A percentile compares a stretch with the other conserved stretches of the same genome.
phyloP scores from a whole-genome alignment of 2,888 invertebrate genomes.

The Hirtodrosophila cameraria region DNA sequence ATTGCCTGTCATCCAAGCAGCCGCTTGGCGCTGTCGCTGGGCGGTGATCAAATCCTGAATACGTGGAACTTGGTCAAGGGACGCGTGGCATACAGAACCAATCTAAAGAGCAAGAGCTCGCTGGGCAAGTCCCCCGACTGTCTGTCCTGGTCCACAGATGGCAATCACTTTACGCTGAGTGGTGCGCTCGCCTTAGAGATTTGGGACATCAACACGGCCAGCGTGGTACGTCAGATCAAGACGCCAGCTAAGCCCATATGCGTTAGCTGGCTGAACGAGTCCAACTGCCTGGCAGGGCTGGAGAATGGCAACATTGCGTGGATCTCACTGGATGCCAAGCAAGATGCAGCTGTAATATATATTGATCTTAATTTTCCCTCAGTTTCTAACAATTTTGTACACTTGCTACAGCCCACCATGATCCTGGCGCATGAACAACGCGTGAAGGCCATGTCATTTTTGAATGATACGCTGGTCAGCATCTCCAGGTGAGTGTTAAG shows the following conservation, averaged over 20 bases:
- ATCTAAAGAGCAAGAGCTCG: slow-evolving; percentile 89
- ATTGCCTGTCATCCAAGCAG: slow-evolving; percentile 95
- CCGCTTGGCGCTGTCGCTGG: slow-evolving; percentile 93
- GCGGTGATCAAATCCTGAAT: slow-evolving; percentile 91
- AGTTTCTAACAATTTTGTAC: too few relatives aligned
- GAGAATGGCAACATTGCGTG: slow-evolving; percentile 89
- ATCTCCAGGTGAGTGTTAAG: slow-evolving; percentile 86
- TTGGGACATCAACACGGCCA: slow-evolving; percentile 92
- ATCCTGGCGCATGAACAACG: slow-evolving; percentile 87
- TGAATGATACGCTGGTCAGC: slow-evolving; percentile 87
- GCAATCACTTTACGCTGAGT: slow-evolving; percentile 90
- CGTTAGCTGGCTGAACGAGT: slow-evolving; percentile 88
- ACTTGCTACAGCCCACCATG: slow-evolving; percentile 35
- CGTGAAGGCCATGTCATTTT: slow-evolving; percentile 88
- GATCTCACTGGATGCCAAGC: slow-evolving; percentile 85
- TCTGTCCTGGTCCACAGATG: slow-evolving; percentile 89
- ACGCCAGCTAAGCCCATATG: slow-evolving; percentile 89
- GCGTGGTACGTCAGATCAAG: slow-evolving; percentile 88
- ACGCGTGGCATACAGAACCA: slow-evolving; percentile 94
- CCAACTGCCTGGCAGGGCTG: slow-evolving; percentile 88
- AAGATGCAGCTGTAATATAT: slow-evolving; percentile 74
- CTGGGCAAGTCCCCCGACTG: slow-evolving; percentile 84
- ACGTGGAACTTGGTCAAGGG: slow-evolving; percentile 98
- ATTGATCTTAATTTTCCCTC: neutral
- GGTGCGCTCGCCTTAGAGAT: slow-evolving; percentile 90